phyloP scores from a whole-genome alignment of 2,888 invertebrate genomes.

The Agonopterix arenella region DNA sequence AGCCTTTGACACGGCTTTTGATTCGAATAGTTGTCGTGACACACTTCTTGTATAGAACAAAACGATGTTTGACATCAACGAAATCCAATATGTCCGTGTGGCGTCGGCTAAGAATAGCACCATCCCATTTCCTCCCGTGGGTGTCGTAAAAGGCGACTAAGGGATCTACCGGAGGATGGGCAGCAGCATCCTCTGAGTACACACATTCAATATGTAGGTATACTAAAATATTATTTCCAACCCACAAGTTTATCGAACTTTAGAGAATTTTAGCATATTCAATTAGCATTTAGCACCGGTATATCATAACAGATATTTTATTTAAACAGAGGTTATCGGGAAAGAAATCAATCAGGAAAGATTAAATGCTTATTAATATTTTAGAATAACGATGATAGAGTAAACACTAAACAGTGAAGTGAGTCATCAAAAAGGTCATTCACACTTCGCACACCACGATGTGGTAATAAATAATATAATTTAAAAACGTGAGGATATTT shows the following conservation, averaged over 20 bases:
- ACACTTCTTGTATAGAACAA: too few species aligned
- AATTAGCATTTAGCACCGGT: conserved; percentile 5
- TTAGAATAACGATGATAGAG: conserved; percentile 23
- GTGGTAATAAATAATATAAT: conserved; percentile 48
- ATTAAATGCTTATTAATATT: conserved; percentile 11
- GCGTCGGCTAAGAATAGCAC: too few species aligned
- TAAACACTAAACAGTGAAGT: conserved; percentile 37
- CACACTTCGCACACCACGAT: conserved; percentile 31
- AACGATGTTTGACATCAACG: too few species aligned
- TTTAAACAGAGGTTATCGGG: conserved; percentile 4
- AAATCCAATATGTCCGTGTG: too few species aligned
- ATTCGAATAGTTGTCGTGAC: too few species aligned
- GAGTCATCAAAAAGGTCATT: conserved; percentile 56
- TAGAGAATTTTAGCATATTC: conserved; percentile 1
- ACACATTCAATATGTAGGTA: too few species aligned
- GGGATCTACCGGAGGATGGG: too few species aligned
- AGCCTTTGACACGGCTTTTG: too few species aligned
- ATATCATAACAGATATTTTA: conserved; percentile 5
- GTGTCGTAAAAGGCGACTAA: too few species aligned
- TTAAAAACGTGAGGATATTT: conserved; percentile 27
- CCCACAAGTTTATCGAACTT: background rate
- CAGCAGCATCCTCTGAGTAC: too few species aligned
- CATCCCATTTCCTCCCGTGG: too few species aligned
- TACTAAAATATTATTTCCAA: background rate
- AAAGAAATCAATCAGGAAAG: conserved; percentile 24